Percentiles rank a stretch among this genome's conserved stretches.
These are phyloP conservation scores for Tetropium fuscum DNA, from an alignment of 2,888 invertebrate genomes.

Conservation along the genomic window DNA sequence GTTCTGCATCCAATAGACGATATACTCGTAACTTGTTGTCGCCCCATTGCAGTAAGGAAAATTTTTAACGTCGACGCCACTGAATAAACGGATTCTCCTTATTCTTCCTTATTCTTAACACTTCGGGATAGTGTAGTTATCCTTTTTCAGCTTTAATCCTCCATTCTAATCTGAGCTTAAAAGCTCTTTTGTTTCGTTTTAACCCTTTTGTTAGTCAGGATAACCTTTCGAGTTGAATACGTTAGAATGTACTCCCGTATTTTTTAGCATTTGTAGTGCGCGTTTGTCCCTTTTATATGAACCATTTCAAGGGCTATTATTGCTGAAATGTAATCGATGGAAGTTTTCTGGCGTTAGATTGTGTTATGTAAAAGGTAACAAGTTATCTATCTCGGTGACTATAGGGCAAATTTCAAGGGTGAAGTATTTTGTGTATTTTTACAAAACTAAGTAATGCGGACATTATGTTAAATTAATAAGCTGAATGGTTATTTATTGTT, in stretches of 20 bases:
- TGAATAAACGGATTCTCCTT: slow-evolving; percentile 38
- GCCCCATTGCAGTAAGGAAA: neutral
- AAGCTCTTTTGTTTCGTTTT: slow-evolving; percentile 64
- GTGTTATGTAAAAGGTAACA: neutral
- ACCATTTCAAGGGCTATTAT: neutral
- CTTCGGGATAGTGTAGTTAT: slow-evolving; percentile 47
- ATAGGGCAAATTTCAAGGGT: no score
- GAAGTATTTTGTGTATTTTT: no score
- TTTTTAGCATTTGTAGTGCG: slow-evolving; percentile 36
- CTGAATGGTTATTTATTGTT: no score
- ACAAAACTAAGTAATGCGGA: no score
- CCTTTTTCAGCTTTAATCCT: slow-evolving; percentile 54
- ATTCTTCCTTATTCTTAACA: slow-evolving; percentile 48
- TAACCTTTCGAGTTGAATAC: slow-evolving; percentile 57
- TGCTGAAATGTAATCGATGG: neutral
- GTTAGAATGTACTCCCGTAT: slow-evolving; percentile 32
- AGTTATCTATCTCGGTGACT: no score
- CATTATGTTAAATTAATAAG: no score
- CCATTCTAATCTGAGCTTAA: slow-evolving; percentile 62
- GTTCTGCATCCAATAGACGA: no score
- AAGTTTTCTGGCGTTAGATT: no score
- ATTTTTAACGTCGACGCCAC: slow-evolving; percentile 22
- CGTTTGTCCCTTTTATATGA: slow-evolving; percentile 32
- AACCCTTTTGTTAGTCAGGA: slow-evolving; percentile 62
- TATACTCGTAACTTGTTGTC: no score